phyloP scores from a whole-genome alignment of 2,113 vertebrate species.

The Smithornis capensis region DNA sequence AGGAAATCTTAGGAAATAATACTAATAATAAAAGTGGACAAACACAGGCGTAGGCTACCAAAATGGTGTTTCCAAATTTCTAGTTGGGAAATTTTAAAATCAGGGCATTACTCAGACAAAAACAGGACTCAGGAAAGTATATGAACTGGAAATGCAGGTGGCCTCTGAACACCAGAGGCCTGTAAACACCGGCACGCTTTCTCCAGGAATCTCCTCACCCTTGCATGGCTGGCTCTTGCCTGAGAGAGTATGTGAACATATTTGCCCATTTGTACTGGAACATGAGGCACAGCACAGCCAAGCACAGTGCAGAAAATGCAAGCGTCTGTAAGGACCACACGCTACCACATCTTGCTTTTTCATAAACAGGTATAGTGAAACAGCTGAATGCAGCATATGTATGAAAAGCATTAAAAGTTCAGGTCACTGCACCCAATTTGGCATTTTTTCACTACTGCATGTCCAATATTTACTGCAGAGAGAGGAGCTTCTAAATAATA shows the following conservation, averaged over 20 bases:
- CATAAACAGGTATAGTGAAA: background rate
- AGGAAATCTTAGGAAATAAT: too few relatives aligned
- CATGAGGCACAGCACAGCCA: accelerated
- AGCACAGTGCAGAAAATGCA: background rate
- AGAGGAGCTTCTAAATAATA: background rate
- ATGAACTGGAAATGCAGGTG: background rate
- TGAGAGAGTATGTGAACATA: accelerated
- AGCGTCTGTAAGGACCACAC: background rate
- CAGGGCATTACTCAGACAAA: background rate
- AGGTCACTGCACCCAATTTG: background rate
- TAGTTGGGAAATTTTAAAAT: background rate
- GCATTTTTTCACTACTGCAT: background rate
- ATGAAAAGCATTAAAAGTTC: background rate
- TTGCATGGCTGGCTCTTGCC: background rate
- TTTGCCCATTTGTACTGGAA: background rate
- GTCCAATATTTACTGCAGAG: background rate
- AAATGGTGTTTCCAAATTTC: background rate
- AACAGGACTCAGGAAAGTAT: background rate
- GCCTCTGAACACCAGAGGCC: background rate
- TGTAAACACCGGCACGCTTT: accelerated
- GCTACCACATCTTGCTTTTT: background rate
- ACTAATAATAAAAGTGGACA: background rate
- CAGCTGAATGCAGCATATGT: background rate
- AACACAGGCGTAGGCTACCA: background rate
- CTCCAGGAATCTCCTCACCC: background rate